Base-by-base conservation (phyloP, 2,888 invertebrate genomes). In the Noctuana brunneofusca region DNA sequence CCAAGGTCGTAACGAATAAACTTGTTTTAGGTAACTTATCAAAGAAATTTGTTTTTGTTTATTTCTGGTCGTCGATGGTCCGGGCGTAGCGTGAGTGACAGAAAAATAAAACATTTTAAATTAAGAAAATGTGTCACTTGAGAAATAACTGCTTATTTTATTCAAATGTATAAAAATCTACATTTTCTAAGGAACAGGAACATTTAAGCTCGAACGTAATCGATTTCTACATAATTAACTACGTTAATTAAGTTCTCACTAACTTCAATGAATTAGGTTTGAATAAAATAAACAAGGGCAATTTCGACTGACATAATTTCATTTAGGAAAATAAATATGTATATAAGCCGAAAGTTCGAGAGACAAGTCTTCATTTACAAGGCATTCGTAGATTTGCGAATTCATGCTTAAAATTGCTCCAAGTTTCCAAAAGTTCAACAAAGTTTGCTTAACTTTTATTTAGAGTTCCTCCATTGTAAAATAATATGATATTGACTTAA, bases 361-460 rank as follows among this genome's bases (percentile, higher is more conserved):
- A 60, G 53, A 60, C 59, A 60, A 60, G 54, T 55, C 60, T 60
- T 60, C 54, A 54, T 55, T 60, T 55, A 60, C 38, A 49, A 60
- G 54, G 60, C 46, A 27, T 62, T 62, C 48, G 60, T 62, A 62
- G 60, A 54, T 55, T 60, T 55, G 54, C 27, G 62, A 66, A 63
- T 64, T 66, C 57, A 65, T 65, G 64, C 58, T 55, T 64, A 63
- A 64, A 66, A 66, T 66, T 64, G 64, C 54, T 48, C 64, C 53
- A 64, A 64, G 56, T 66, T 66, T 30, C 11, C 22, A 16, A 46
- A 65, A 65, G 52, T 63, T 66, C 64, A 66, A 60, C 66, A 56
- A 62, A 64, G 55, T 63, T 58, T 56, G 50, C 46, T 58, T 50
- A 66, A 66, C 63, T 66, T 65, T 65, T 64, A 66, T 66, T 63